Evolutionary conservation across 1,140 invertebrate genomes (phyloP), one percentile per base, ranked within the genome.

Genomic region (Hylaeus volcanicus): DNA sequence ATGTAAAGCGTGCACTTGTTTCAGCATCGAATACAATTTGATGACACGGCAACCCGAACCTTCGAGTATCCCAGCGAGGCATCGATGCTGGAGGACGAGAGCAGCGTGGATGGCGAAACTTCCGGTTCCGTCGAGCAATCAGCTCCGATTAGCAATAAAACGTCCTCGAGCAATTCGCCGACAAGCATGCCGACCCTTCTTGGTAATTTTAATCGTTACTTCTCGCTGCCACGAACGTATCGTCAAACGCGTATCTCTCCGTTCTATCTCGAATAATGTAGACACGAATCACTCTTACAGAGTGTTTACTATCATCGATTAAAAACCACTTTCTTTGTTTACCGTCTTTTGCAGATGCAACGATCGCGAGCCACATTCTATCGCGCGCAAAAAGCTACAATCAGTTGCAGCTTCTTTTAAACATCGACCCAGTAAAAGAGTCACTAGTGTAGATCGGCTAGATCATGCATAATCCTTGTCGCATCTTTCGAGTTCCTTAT

Each of bases 61-160:
- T 97, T 97, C 93, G 97, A 98, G 92, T 98, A 98, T 91, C 97
- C 97, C 61, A 97, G 97, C 79, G 97, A 98, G 93, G 94, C 95
- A 63, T 97, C 97, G 64, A 92, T 96, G 86, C 92, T 96, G 71
- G 94, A 95, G 88, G 96, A 96, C 83, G 96, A 96, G 51, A 81
- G 82, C 84, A 88, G 88, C 79, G 90, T 90, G 41, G 90, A 92
- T 82, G 91, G 90, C 55, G 92, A 90, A 84, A 91, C 90, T 87
- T 93, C 90, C 85, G 80, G 84, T 87, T 90, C 89, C 83, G 84
- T 83, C 72, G 89, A 92, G 39, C 89, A 89, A 76, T 87, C 85
- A 48, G 75, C 87, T 58, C 75, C 78, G 64, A 81, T 85, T 74
- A 79, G 82, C 81, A 89, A 87, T 87, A 90, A 90, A 86, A 86